phyloP scores from a whole-genome alignment of 2,797 vertebrate species.

The Manis javanica region DNA sequence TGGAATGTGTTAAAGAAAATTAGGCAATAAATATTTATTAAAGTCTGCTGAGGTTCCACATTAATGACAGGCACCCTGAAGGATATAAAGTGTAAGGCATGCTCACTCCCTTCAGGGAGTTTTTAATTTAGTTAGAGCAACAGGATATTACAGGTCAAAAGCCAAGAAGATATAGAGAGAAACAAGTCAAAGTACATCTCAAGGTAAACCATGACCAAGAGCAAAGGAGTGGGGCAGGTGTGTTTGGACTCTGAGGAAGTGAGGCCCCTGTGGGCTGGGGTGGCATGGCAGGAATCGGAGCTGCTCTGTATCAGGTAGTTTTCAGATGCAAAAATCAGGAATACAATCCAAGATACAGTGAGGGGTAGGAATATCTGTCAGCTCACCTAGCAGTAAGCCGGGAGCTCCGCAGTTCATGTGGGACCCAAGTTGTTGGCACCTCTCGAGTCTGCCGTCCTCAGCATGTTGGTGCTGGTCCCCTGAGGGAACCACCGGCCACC shows the following conservation, averaged over 20 bases:
- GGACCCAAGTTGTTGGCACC: neutral
- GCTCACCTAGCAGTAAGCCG: neutral
- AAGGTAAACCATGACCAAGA: neutral
- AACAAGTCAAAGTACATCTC: neutral
- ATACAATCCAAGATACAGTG: neutral
- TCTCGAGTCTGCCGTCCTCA: neutral
- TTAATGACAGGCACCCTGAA: neutral
- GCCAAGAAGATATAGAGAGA: neutral
- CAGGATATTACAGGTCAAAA: neutral
- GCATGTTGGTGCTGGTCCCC: neutral
- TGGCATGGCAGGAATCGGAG: neutral
- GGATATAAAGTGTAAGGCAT: neutral
- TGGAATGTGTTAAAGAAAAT: slow-evolving; percentile 44
- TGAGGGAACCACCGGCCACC: neutral
- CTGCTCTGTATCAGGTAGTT: neutral
- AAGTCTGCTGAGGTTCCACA: neutral
- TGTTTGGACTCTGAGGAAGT: neutral
- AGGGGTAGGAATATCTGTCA: neutral
- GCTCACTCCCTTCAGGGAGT: neutral
- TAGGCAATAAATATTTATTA: slow-evolving; percentile 53
- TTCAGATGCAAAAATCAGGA: neutral
- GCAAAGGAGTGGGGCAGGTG: neutral
- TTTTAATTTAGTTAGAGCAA: slow-evolving; percentile 54
- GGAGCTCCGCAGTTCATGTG: neutral
- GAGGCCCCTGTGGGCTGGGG: neutral